Base-by-base conservation (phyloP, 2,797 vertebrate species). In the Sebastes hubbsi region DNA sequence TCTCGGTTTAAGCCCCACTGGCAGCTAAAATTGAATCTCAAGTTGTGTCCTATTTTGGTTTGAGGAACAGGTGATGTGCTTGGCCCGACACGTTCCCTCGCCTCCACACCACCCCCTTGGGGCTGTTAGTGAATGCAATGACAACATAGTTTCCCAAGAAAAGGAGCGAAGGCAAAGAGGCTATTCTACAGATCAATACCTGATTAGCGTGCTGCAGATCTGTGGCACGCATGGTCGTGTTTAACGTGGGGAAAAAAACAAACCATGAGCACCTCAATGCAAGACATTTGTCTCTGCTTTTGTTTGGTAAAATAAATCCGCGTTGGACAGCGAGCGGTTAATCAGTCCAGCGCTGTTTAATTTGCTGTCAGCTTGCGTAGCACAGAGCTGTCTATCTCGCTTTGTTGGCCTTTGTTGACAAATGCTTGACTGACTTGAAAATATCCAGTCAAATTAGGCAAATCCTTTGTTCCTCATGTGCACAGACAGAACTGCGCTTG, bases 1-100 rank as follows among this genome's bases (percentile, higher is more conserved):
- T 68, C 78, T 91, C 16, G 42, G 85, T 85, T 49, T 49, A 73
- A 82, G 77, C 67, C 80, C 72, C 84, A 59, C 91, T 86, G 86
- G 90, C 89, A 92, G 90, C 94, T 94, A 94, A 95, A 95, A 95
- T 90, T 93, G 93, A 95, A 95, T 95, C 93, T 94, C 91, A 94
- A 94, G 91, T 94, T 90, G 91, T 92, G 93, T 90, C 92, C 94
- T 95, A 95, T 95, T 95, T 95, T 91, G 90, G 93, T 88, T 84
- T 34, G 83, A 91, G 93, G 90, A 95, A 94, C 94, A 95, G 94
- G 94, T 95, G 95, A 95, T 90, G 77, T 78, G 72, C 85, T 89
- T 87, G 87, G 90, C 88, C 83, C 46, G 59, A 49, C 91, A 69
- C n/a, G 85, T 84, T 86, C 88, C 87, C 84, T 61, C 20, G 81